phyloP scores from a whole-genome alignment of 1,140 invertebrate genomes.

The Drosophila aff. region DNA sequence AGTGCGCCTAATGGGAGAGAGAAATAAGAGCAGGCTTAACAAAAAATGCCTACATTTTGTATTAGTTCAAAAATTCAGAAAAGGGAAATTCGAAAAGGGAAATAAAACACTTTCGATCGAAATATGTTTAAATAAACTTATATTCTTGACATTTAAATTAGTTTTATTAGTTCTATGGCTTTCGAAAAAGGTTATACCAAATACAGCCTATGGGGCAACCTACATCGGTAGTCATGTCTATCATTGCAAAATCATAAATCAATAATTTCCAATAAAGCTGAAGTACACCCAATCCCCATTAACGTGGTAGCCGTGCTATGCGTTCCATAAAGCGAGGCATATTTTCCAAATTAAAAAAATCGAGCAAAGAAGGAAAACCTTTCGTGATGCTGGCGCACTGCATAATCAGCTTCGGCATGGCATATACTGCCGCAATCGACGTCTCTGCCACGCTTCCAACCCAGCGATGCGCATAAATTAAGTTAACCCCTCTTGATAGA shows the following conservation, averaged over 20 bases:
- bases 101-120: neutral
- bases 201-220: neutral
- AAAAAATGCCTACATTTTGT: neutral
- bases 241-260: conserved; percentile 66
- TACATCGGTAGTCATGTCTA: neutral
- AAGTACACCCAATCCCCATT: conserved; percentile 49
- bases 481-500: conserved; percentile 75
- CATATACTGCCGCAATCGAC: conserved; percentile 34
- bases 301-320: conserved; percentile 9
- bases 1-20: conserved; percentile 47
- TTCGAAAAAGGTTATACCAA: too few relatives aligned
- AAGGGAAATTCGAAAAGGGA: neutral
- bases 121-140: neutral
- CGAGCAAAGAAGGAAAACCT: conserved; percentile 53
- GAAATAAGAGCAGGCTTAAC: conserved; percentile 5
- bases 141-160: too few relatives aligned
- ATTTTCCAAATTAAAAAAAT: conserved; percentile 78
- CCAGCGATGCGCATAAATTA: conserved; percentile 78
- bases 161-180: neutral
- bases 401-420: conserved; percentile 67
- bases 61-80: neutral
- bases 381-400: conserved; percentile 52
- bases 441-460: conserved; percentile 68
- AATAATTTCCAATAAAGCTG: conserved; percentile 67
- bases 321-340: conserved; percentile 52